Conservation (phyloP, 2,888 invertebrate species). For the Pimpla rufipes region DNA sequence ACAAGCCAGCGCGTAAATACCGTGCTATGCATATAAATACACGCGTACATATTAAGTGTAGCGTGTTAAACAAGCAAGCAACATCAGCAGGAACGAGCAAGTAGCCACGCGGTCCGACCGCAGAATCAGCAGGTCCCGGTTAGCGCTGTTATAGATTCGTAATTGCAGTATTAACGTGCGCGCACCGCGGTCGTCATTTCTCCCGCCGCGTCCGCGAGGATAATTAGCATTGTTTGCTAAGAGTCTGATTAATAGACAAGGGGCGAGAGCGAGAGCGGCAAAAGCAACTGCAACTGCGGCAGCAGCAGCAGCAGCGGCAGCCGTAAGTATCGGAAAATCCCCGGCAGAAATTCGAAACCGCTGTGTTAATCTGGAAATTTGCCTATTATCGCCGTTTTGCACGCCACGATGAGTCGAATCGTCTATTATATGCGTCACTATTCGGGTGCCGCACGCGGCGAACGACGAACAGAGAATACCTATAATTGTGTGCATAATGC, state of each 20-base stretch:
- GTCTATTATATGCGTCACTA: background rate
- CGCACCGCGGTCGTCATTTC: conserved; percentile 64
- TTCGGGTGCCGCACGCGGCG: background rate
- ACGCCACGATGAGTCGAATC: conserved; percentile 26
- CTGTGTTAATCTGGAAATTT: conserved; percentile 69
- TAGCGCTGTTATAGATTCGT: conserved; percentile 79
- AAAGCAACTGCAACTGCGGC: conserved; percentile 14
- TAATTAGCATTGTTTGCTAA: conserved; percentile 83
- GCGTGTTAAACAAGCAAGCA: conserved; percentile 6
- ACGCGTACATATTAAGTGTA: background rate
- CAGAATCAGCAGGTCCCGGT: conserved; percentile 66
- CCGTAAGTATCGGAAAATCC: conserved; percentile 22
- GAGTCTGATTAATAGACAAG: conserved; percentile 79
- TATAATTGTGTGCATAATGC: background rate
- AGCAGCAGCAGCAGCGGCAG: background rate
- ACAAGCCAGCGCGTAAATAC: background rate
- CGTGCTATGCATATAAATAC: background rate
- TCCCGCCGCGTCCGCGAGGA: conserved; percentile 71
- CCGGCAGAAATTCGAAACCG: conserved; percentile 48
- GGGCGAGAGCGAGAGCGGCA: conserved; percentile 18
- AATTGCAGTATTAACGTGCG: conserved; percentile 71
- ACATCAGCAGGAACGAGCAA: conserved; percentile 53
- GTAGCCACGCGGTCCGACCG: conserved; percentile 51
- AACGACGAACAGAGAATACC: background rate
- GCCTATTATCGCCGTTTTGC: conserved; percentile 74